Conservation (phyloP, 2,797 vertebrate species). For the Echeneis naucrates region DNA sequence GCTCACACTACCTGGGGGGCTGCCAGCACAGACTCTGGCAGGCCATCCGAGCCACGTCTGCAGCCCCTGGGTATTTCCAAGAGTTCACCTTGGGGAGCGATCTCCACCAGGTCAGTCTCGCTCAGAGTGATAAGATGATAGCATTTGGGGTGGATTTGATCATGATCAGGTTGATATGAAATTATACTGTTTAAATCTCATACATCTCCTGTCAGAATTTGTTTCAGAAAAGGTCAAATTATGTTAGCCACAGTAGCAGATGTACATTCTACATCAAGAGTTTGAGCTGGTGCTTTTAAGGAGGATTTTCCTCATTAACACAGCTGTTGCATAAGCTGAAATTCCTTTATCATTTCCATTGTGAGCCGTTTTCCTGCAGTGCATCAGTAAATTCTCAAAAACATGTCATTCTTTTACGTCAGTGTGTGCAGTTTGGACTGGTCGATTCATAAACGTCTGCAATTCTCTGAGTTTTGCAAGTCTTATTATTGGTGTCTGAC, state of each 20-base stretch:
- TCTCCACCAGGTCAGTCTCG: slow-evolving; percentile 90
- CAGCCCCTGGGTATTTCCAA: slow-evolving; percentile 95
- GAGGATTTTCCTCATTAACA: slow-evolving; percentile 3
- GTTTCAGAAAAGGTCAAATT: neutral
- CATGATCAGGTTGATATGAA: slow-evolving; percentile 6
- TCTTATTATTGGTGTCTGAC: slow-evolving; percentile 30
- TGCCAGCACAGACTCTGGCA: slow-evolving; percentile 96
- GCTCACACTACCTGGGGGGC: slow-evolving; percentile 90
- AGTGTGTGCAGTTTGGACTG: neutral
- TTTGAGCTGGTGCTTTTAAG: slow-evolving; percentile 28
- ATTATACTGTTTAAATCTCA: neutral
- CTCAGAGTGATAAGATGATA: neutral
- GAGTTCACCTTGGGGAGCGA: slow-evolving; percentile 91
- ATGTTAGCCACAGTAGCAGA: neutral
- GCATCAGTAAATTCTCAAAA: neutral
- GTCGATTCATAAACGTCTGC: neutral
- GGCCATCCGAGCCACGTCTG: slow-evolving; percentile 93
- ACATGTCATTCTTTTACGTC: neutral
- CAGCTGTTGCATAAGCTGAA: slow-evolving; percentile 1
- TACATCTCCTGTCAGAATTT: neutral
- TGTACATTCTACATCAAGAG: slow-evolving; percentile 9
- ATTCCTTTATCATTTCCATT: neutral
- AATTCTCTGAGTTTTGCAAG: slow-evolving; percentile 23
- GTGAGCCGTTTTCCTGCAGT: neutral
- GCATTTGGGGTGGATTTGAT: neutral